phyloP scores from a whole-genome alignment of 1,140 invertebrate genomes.

The Hermatobates lingyangjiaoensis region DNA sequence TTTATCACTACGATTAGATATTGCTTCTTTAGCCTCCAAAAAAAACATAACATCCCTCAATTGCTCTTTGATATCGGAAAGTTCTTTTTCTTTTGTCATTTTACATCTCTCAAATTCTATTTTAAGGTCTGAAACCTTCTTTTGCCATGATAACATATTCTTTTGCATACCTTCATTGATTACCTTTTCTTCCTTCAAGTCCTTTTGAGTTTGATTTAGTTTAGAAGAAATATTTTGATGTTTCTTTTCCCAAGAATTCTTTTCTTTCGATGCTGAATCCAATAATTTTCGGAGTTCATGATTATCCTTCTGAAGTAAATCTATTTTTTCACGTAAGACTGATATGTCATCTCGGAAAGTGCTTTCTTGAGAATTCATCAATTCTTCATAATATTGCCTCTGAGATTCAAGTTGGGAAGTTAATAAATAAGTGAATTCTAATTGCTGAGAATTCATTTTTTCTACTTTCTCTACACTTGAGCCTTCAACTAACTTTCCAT shows the following conservation, averaged over 20 bases:
- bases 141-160: slow-evolving; percentile 62
- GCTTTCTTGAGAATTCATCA: slow-evolving; percentile 40
- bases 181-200: slow-evolving; percentile 59
- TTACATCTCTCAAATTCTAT: slow-evolving; percentile 35
- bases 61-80: slow-evolving; percentile 73
- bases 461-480: slow-evolving; percentile 12
- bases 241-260: slow-evolving; percentile 15
- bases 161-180: slow-evolving; percentile 50
- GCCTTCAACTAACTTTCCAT: slow-evolving; percentile 54
- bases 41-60: slow-evolving; percentile 91
- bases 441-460: slow-evolving; percentile 27
- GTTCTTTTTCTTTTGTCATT: slow-evolving; percentile 42
- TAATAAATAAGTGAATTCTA: slow-evolving; percentile 93
- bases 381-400: slow-evolving; percentile 78
- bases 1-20: slow-evolving; percentile 25
- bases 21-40: slow-evolving; percentile 60
- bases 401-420: slow-evolving; percentile 93
- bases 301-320: slow-evolving; percentile 22
- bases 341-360: slow-evolving; percentile 28
- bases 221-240: slow-evolving; percentile 28
- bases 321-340: slow-evolving; percentile 32
- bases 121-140: slow-evolving; percentile 42
- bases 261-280: slow-evolving; percentile 10
- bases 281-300: slow-evolving; percentile 22
- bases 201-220: slow-evolving; percentile 33